phyloP scores from a whole-genome alignment of 2,797 vertebrate genomes.

The Alauda arvensis region DNA sequence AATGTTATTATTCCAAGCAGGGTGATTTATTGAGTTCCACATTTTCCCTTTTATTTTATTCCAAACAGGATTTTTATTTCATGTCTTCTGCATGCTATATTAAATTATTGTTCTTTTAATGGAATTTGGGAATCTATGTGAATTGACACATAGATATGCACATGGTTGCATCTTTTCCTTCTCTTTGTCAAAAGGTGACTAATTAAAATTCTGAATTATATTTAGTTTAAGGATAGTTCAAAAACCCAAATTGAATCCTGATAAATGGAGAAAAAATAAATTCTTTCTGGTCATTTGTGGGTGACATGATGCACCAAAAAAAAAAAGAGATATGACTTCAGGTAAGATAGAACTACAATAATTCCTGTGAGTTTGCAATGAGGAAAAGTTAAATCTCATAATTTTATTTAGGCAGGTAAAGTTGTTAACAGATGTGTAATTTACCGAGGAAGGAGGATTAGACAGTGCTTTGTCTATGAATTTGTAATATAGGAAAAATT shows the following conservation, averaged over 20 bases:
- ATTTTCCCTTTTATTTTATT: not conserved
- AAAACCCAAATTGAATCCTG: not conserved
- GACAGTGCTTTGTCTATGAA: not conserved
- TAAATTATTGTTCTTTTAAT: not conserved
- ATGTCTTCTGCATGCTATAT: not conserved
- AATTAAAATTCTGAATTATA: not conserved
- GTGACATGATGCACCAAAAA: not conserved
- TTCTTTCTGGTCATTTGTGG: not conserved
- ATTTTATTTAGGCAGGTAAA: not conserved
- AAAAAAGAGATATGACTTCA: not conserved
- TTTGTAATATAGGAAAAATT: not conserved
- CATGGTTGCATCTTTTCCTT: not conserved
- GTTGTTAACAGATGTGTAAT: not conserved
- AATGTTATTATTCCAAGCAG: not conserved
- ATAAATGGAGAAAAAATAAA: not conserved
- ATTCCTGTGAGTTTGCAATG: not conserved
- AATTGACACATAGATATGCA: not conserved
- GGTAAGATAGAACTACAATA: not conserved
- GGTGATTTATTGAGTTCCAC: not conserved
- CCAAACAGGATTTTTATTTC: constrained; percentile 3
- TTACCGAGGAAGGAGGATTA: not conserved
- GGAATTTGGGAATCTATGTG: not conserved
- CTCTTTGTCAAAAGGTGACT: not conserved
- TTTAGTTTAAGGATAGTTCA: not conserved
- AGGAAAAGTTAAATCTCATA: not conserved